A percentile compares a stretch with the other conserved stretches of the same genome.
phyloP scores from a whole-genome alignment of 2,888 invertebrate genomes.

The Harmothoe impar region DNA sequence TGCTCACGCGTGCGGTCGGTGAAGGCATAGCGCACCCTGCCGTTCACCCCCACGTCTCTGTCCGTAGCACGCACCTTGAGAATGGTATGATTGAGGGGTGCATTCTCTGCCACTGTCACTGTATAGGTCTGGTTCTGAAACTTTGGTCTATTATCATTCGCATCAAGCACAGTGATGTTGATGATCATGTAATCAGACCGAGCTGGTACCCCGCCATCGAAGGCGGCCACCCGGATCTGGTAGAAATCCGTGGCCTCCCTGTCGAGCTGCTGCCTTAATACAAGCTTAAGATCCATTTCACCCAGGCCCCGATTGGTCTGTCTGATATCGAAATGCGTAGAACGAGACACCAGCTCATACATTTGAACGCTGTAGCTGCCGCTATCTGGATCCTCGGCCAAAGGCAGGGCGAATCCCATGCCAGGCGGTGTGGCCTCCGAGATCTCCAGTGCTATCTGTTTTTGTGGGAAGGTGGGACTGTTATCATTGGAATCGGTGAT shows the following conservation, averaged over 20 bases:
- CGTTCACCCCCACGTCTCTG: conserved; percentile 62
- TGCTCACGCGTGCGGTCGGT: conserved; percentile 44
- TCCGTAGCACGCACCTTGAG: conserved; percentile 63
- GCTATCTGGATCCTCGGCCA: conserved; percentile 65
- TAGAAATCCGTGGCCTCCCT: conserved; percentile 74
- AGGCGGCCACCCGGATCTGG: conserved; percentile 69
- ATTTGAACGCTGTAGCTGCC: conserved; percentile 41
- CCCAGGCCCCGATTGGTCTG: conserved; percentile 66
- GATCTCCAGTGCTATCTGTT: conserved; percentile 13
- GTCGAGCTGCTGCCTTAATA: conserved; percentile 73
- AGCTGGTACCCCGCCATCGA: conserved; percentile 65
- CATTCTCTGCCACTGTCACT: conserved; percentile 61
- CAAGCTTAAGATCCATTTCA: conserved; percentile 74
- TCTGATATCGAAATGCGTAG: conserved; percentile 49
- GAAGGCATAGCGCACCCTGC: conserved; percentile 58
- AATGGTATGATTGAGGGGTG: conserved; percentile 38
- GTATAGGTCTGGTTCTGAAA: conserved; percentile 64
- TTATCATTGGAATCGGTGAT: conserved; percentile 65
- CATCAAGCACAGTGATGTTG: conserved; percentile 63
- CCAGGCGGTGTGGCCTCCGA: conserved; percentile 60
- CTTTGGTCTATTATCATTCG: conserved; percentile 67
- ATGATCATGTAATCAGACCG: conserved; percentile 62
- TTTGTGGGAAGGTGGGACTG: conserved; percentile 61
- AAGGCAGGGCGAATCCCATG: conserved; percentile 54
- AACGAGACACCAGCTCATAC: conserved; percentile 58